Evolutionary conservation across 2,888 invertebrate genomes (phyloP).

Genomic region (Epirrhoe alternata): DNA sequence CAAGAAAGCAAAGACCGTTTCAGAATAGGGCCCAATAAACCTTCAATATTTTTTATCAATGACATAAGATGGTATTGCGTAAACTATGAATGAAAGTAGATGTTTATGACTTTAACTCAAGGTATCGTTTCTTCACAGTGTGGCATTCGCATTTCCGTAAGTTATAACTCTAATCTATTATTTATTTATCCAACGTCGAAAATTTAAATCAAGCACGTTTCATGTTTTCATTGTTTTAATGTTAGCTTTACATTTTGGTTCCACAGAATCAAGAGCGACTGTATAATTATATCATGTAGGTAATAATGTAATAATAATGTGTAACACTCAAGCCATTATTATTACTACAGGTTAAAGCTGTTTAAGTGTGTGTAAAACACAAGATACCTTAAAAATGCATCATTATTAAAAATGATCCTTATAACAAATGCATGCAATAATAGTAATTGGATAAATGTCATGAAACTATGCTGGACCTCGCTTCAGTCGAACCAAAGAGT

Average conservation of each 20-base stretch:
- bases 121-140: conserved; percentile 4
- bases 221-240: not conserved
- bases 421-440: too few relatives aligned
- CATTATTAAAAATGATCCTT: too few relatives aligned
- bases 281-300: too few relatives aligned
- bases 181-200: not conserved
- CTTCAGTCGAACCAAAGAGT: conserved; percentile 8
- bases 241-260: conserved; percentile 14
- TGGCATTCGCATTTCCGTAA: not conserved
- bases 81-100: conserved; percentile 16
- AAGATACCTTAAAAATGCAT: too few relatives aligned
- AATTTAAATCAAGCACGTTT: conserved; percentile 6
- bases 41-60: conserved; percentile 31
- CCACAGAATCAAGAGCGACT: not conserved
- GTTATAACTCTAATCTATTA: not conserved
- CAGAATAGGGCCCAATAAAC: conserved; percentile 15
- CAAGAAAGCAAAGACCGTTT: conserved; percentile 10
- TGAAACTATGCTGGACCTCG: not conserved
- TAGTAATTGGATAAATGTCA: too few relatives aligned
- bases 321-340: too few relatives aligned
- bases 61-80: conserved; percentile 24
- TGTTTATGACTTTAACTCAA: conserved; percentile 8
- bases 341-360: too few relatives aligned
- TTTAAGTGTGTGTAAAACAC: too few relatives aligned
- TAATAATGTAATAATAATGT: too few relatives aligned